Base-by-base conservation (phyloP, 2,797 vertebrate genomes). In the Gobio occitaniae region DNA sequence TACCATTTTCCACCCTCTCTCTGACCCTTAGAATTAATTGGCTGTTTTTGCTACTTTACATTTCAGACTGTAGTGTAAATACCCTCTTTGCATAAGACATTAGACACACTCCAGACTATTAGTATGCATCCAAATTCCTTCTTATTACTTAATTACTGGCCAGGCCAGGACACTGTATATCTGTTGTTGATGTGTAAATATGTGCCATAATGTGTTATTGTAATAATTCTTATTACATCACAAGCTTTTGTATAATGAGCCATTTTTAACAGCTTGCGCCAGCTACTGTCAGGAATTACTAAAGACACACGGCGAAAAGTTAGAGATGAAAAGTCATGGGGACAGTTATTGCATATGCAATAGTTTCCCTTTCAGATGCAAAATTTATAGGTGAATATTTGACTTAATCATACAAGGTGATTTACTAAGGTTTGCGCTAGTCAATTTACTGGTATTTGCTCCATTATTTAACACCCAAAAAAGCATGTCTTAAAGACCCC, bases 21-120 rank as follows among this genome's bases (percentile, higher is more conserved):
- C 11, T 76, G 74, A 76, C 50, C 50, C 50, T 56, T 76, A n/a
- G 50, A 76, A 56, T 56, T 38, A 38, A 56, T 56, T 56, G 50
- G 50, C 50, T 56, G 32, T 76, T 76, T 76, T 56, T 76, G 74
- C 50, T 76, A 76, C 74, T 56, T 21, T 56, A n/a, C 50, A 76
- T 76, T 56, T 21, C 48, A 54, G 29, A 17, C 25, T 32, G 32
- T 50, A 6, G 48, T 54, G 72, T 54, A 54, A 54, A 75, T 52
- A 75, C 29, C 48, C 16, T 75, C 25, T 36, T 54, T 75, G 17
- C 72, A 54, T 75, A 5, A 19, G 5, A 75, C 36, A 75, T 75
- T 36, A 32, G 16, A 52, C 36, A 54, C 48, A 36, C 5, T 75
- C 19, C 16, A 52, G 29, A 75, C 29, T 75, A 36, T 19, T 74